phyloP scores from a whole-genome alignment of 2,113 vertebrate genomes.

The Serilophus lunatus region DNA sequence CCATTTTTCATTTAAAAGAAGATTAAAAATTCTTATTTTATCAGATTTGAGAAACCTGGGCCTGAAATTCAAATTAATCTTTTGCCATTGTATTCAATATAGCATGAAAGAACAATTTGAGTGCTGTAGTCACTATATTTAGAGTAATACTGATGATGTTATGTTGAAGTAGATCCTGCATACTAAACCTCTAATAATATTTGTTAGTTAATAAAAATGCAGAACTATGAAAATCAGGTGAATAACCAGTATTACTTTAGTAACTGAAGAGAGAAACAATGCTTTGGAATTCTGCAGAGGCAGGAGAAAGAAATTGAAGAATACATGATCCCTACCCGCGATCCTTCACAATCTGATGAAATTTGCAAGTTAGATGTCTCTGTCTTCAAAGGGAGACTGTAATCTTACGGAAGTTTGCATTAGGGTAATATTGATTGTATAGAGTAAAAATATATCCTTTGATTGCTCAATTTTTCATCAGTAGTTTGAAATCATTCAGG shows the following conservation, averaged over 20 bases:
- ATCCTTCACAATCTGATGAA: not conserved
- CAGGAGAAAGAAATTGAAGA: not conserved
- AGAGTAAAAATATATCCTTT: not conserved
- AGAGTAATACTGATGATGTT: not conserved
- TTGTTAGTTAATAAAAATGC: not conserved
- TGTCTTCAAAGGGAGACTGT: constrained; percentile 14
- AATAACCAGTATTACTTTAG: not conserved
- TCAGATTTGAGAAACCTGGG: not conserved
- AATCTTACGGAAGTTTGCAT: not conserved
- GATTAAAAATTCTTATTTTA: not conserved
- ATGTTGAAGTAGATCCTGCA: not conserved
- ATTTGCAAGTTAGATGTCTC: constrained; percentile 28
- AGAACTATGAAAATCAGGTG: not conserved
- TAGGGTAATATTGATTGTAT: not conserved
- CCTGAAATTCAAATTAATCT: not conserved
- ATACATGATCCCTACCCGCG: not conserved
- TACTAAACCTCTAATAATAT: not conserved
- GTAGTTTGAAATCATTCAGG: not conserved
- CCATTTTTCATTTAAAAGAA: not conserved
- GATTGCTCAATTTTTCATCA: not conserved
- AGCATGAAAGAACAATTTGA: not conserved
- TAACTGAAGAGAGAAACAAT: not conserved
- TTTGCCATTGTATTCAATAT: not conserved
- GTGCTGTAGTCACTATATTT: not conserved
- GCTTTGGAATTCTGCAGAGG: not conserved